A percentile compares a stretch with the other conserved stretches of the same genome.
These are phyloP conservation scores for Valencia hispanica DNA, from an alignment of 2,797 vertebrate genomes.

Conservation along the genomic window DNA sequence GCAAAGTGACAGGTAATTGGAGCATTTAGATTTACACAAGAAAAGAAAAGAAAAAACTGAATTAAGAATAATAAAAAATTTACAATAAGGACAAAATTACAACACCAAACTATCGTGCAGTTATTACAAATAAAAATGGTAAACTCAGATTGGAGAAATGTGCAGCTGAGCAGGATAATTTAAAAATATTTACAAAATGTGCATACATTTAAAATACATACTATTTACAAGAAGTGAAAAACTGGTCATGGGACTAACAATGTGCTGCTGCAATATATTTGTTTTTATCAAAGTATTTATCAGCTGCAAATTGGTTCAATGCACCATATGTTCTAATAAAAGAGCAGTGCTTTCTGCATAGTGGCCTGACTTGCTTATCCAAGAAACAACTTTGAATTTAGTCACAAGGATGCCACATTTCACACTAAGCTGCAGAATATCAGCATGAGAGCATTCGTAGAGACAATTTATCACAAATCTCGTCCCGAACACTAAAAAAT, in stretches of 20 bases:
- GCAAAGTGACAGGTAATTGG: too few species aligned
- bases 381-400: slow-evolving; percentile 38
- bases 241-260: neutral
- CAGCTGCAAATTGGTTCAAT: neutral
- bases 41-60: too few species aligned
- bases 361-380: slow-evolving; percentile 9
- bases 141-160: too few species aligned
- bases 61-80: too few species aligned
- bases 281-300: neutral
- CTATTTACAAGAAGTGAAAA: too few species aligned
- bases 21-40: too few species aligned
- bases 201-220: too few species aligned
- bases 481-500: neutral
- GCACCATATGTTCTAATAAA: neutral
- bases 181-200: too few species aligned
- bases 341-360: slow-evolving; percentile 4
- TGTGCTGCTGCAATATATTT: neutral
- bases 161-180: too few species aligned
- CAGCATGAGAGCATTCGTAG: slow-evolving; percentile 12
- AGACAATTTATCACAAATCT: slow-evolving; percentile 21
- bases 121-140: too few species aligned
- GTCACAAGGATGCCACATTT: slow-evolving; percentile 65
- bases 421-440: slow-evolving; percentile 47
- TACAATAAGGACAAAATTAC: too few species aligned
- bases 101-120: too few species aligned